A percentile compares a stretch with the other conserved stretches of the same genome.
Evolutionary conservation across 2,113 vertebrate species (phyloP).

Genomic region (Callopanchax toddi): DNA sequence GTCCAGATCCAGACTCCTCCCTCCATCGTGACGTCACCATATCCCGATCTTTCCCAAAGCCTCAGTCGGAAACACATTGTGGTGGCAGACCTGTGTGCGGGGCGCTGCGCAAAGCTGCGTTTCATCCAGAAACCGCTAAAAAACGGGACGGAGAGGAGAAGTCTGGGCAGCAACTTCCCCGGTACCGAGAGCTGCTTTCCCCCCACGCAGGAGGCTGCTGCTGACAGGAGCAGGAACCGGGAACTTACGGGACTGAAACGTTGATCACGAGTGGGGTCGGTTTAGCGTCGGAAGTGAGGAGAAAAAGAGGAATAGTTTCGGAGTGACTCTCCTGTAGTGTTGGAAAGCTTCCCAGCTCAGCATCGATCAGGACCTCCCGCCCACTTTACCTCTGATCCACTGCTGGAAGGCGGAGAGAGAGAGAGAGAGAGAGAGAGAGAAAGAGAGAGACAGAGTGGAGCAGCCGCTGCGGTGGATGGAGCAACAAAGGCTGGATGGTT

Average conservation of each 20-base stretch:
- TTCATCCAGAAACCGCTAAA: background rate
- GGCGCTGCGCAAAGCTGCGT: constrained; percentile 39
- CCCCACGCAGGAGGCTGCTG: constrained; percentile 23
- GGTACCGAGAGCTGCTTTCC: constrained; percentile 3
- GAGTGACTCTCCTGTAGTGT: constrained; percentile 53
- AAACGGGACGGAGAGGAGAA: no score
- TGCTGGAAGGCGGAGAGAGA: constrained; percentile 33
- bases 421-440: constrained; percentile 24
- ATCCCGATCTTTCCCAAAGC: constrained; percentile 69
- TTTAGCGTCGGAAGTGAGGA: constrained; percentile 6
- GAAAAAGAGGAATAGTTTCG: constrained; percentile 7
- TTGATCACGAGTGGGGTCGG: constrained; percentile 15
- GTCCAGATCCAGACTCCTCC: constrained; percentile 73
- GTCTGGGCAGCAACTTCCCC: constrained; percentile 46
- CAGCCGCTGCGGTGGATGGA: constrained; percentile 65
- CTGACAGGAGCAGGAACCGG: constrained; percentile 3
- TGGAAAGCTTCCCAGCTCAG: constrained; percentile 63
- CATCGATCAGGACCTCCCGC: constrained; percentile 74
- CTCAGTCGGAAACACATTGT: constrained; percentile 61
- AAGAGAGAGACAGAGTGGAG: constrained; percentile 37
- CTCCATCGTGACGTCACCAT: constrained; percentile 73
- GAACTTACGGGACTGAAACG: constrained; percentile 43
- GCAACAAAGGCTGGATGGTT: constrained; percentile 60
- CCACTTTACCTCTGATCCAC: constrained; percentile 59
- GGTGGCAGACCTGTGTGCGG: constrained; percentile 57